A percentile compares a stretch with the other conserved stretches of the same genome.
phyloP scores from a whole-genome alignment of 2,113 vertebrate species.

The Loxodonta africana region DNA sequence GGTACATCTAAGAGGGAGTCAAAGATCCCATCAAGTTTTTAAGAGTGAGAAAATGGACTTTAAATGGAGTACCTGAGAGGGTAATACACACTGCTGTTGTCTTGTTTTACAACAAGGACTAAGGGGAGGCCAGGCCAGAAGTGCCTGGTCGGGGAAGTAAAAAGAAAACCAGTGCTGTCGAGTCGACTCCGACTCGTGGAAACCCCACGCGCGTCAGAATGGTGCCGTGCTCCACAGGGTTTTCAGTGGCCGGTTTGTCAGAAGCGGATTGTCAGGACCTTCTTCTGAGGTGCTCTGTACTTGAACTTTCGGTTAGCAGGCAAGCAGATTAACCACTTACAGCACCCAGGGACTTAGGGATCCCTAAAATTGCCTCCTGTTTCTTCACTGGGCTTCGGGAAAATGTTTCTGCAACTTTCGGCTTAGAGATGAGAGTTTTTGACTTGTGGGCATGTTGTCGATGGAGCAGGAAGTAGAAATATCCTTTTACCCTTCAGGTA shows the following conservation, averaged over 20 bases:
- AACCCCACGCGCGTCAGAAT: too few species aligned
- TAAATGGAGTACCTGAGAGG: accelerated
- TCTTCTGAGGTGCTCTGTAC: too few species aligned
- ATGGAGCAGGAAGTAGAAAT: background rate
- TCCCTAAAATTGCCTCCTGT: background rate
- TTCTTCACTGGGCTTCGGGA: background rate
- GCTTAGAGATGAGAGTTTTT: background rate
- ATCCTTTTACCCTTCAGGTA: background rate
- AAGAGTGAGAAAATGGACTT: background rate
- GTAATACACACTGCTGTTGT: background rate
- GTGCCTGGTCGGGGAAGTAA: background rate
- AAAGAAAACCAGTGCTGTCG: too few species aligned
- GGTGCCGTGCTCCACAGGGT: too few species aligned
- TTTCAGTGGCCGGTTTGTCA: too few species aligned
- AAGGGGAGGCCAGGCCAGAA: background rate
- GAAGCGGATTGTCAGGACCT: too few species aligned
- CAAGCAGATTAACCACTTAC: too few species aligned
- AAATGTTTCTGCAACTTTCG: background rate
- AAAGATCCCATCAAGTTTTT: accelerated
- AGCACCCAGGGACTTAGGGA: too few species aligned
- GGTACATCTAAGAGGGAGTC: background rate
- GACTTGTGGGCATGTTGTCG: background rate
- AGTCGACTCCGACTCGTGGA: too few species aligned
- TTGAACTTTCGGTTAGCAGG: too few species aligned
- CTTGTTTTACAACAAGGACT: background rate